Conservation (phyloP, 2,113 vertebrate genomes). For the Anhinga rufa region DNA sequence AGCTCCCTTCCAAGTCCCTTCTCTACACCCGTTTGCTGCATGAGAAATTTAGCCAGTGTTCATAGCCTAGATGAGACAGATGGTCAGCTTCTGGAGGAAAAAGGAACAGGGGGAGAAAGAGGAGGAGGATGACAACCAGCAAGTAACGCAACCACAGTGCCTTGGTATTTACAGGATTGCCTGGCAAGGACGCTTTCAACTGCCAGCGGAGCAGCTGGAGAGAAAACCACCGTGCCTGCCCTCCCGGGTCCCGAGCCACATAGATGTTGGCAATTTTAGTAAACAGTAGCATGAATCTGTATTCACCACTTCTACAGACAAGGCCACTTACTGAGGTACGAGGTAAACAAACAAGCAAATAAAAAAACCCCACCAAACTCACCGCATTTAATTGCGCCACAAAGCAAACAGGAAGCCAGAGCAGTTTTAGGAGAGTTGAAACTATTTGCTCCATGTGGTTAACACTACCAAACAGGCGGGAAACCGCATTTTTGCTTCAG, state of each 20-base stretch:
- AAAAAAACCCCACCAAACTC: not conserved
- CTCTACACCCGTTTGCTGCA: not conserved
- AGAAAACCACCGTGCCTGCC: not conserved
- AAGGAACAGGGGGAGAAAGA: not conserved
- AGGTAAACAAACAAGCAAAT: not conserved
- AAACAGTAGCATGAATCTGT: not conserved
- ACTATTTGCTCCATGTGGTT: slow-evolving; percentile 32
- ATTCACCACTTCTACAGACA: rapidly evolving
- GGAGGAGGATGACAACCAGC: not conserved
- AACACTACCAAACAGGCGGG: not conserved
- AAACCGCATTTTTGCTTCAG: not conserved
- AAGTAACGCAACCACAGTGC: not conserved
- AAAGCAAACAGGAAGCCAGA: slow-evolving; percentile 45
- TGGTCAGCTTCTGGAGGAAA: not conserved
- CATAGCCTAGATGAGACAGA: not conserved
- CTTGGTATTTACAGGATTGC: not conserved
- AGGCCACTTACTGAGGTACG: not conserved
- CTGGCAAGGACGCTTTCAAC: not conserved
- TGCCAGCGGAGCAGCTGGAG: not conserved
- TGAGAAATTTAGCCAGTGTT: rapidly evolving
- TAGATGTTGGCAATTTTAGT: rapidly evolving
- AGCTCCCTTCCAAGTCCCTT: not conserved
- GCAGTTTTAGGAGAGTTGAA: not conserved
- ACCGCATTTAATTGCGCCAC: not conserved
- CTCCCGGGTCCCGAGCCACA: not conserved